A percentile compares a stretch with the other conserved stretches of the same genome.
Evolutionary conservation across 2,888 invertebrate species (phyloP).

Genomic region (Mellilla xanthometata): DNA sequence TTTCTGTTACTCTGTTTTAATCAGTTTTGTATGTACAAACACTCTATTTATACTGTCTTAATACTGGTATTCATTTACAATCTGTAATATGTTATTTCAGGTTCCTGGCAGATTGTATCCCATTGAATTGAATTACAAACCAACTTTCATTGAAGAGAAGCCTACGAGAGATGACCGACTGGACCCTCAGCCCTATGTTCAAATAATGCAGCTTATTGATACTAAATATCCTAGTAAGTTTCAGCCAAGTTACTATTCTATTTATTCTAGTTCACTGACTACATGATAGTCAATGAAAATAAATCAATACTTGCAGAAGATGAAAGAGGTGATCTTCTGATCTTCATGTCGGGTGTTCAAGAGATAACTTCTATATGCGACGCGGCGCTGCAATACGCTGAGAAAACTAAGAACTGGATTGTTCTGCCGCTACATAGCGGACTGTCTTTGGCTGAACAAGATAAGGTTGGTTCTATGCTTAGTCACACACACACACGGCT

Average conservation of each 20-base stretch:
- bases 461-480: slow-evolving; percentile 91
- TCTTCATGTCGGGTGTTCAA: slow-evolving; percentile 97
- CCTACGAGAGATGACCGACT: slow-evolving; percentile 87
- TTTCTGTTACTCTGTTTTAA: no score
- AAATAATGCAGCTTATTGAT: slow-evolving; percentile 96
- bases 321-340: slow-evolving; percentile 96
- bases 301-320: slow-evolving; percentile 74
- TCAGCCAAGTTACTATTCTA: no score
- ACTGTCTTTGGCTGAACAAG: slow-evolving; percentile 96
- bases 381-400: slow-evolving; percentile 91
- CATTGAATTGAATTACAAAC: slow-evolving; percentile 94
- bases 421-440: slow-evolving; percentile 96
- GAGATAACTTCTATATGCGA: slow-evolving; percentile 95
- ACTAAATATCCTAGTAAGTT: slow-evolving; percentile 89
- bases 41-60: no score
- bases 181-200: slow-evolving; percentile 96
- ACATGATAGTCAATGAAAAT: no score
- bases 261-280: no score
- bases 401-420: slow-evolving; percentile 93
- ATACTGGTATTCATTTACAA: no score
- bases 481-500: no score
- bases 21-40: no score
- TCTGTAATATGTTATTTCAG: slow-evolving; percentile 54
- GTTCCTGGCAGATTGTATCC: slow-evolving; percentile 97
- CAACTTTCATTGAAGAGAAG: slow-evolving; percentile 79